phyloP scores from a whole-genome alignment of 1,140 invertebrate genomes.

The Drosophila pruinosa region DNA sequence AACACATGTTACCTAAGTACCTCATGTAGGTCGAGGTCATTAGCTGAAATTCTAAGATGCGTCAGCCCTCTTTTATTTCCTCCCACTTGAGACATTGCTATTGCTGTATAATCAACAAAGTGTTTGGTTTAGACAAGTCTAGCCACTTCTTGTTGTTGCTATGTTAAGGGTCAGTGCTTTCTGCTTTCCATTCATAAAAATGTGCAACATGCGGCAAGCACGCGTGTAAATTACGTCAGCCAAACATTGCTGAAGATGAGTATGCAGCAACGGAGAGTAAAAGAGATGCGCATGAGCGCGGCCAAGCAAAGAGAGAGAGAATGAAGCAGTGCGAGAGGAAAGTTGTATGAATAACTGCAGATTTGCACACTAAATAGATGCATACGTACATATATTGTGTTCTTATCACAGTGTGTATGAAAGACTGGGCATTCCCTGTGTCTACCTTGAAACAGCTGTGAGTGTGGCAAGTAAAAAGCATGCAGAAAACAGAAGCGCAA shows the following conservation, averaged over 20 bases:
- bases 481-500: neutral
- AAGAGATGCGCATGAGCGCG: conserved; percentile 25
- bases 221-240: conserved; percentile 64
- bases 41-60: neutral
- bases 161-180: conserved; percentile 24
- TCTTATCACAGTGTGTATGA: conserved; percentile 6
- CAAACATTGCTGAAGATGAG: conserved; percentile 27
- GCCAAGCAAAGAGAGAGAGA: neutral
- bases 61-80: neutral
- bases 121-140: conserved; percentile 24
- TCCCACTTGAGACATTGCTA: neutral
- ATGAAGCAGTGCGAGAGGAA: neutral
- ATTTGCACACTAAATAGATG: neutral
- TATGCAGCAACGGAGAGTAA: conserved; percentile 2
- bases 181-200: conserved; percentile 75
- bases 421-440: neutral
- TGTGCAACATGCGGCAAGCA: conserved; percentile 62
- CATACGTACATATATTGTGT: too few species aligned
- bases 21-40: neutral
- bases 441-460: conserved; percentile 19
- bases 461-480: conserved; percentile 15
- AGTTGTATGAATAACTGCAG: neutral
- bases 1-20: neutral
- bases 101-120: neutral
- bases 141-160: conserved; percentile 21